A percentile compares a stretch with the other conserved stretches of the same genome.
Evolutionary conservation across 1,140 invertebrate species (phyloP).

Genomic region (Arion vulgaris): DNA sequence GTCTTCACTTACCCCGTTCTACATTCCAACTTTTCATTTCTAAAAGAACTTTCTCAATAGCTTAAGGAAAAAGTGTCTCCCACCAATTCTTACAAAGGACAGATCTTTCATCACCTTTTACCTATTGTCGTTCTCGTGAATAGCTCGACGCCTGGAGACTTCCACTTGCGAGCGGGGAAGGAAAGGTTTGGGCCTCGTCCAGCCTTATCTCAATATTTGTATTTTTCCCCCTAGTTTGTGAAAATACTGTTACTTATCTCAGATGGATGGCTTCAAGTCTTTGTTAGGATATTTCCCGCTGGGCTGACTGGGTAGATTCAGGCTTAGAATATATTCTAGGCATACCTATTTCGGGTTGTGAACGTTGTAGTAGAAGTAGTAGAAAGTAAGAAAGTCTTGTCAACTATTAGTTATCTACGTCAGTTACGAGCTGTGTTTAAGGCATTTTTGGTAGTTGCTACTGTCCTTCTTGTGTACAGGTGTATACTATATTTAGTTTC

Average conservation of each 20-base stretch:
- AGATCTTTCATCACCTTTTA: slow-evolving; percentile 6
- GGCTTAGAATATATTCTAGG: no score
- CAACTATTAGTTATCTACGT: no score
- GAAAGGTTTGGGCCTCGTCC: neutral
- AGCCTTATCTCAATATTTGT: neutral
- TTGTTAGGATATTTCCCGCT: neutral
- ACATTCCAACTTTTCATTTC: neutral
- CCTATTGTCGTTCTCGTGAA: slow-evolving; percentile 1
- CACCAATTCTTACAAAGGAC: neutral
- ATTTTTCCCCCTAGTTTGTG: neutral
- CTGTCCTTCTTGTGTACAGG: no score
- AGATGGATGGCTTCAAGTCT: neutral
- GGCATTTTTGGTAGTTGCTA: no score
- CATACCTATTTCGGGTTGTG: no score
- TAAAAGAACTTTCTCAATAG: neutral
- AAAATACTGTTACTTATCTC: neutral
- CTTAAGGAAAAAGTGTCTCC: neutral
- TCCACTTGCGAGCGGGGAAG: neutral
- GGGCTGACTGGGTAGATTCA: no score
- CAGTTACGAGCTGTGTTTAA: no score
- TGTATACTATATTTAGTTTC: no score
- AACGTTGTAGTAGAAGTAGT: no score
- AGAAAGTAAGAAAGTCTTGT: no score
- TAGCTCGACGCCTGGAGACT: neutral
- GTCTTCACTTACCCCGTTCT: no score